A percentile compares a stretch with the other conserved stretches of the same genome.
phyloP scores from a whole-genome alignment of 2,888 invertebrate species.

The Bhutanitis thaidina region DNA sequence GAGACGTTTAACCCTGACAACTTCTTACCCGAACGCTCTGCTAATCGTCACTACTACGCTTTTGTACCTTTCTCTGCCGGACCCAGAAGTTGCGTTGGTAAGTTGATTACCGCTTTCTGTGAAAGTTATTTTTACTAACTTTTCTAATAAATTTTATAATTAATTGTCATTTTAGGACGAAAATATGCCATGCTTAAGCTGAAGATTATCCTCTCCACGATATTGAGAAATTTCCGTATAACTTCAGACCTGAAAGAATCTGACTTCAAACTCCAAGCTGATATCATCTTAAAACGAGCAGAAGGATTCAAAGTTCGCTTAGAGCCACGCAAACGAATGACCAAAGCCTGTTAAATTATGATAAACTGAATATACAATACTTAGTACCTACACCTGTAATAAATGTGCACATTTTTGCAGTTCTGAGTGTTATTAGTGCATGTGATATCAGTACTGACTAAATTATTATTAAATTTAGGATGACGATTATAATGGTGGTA shows the following conservation, averaged over 20 bases:
- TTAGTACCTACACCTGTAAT: conserved; percentile 31
- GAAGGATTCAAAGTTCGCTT: conserved; percentile 88
- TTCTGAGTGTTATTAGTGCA: conserved; percentile 34
- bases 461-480: conserved; percentile 47
- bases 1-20: conserved; percentile 90
- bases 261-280: conserved; percentile 86
- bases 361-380: conserved; percentile 22
- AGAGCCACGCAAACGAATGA: conserved; percentile 80
- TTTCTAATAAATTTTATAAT: conserved; percentile 7
- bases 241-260: conserved; percentile 82
- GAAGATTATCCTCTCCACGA: conserved; percentile 87
- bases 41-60: conserved; percentile 89
- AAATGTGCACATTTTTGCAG: conserved; percentile 37
- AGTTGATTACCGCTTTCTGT: conserved; percentile 34
- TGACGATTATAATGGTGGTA: conserved; percentile 52
- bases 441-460: conserved; percentile 55
- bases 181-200: conserved; percentile 90
- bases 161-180: conserved; percentile 74
- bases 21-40: conserved; percentile 89
- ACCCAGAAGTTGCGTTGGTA: conserved; percentile 89
- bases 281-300: conserved; percentile 87
- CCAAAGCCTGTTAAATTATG: conserved; percentile 48
- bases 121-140: background rate
- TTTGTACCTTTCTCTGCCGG: conserved; percentile 92
- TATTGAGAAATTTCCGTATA: conserved; percentile 86